phyloP scores from a whole-genome alignment of 2,113 vertebrate genomes.

The Perccottus glenii region DNA sequence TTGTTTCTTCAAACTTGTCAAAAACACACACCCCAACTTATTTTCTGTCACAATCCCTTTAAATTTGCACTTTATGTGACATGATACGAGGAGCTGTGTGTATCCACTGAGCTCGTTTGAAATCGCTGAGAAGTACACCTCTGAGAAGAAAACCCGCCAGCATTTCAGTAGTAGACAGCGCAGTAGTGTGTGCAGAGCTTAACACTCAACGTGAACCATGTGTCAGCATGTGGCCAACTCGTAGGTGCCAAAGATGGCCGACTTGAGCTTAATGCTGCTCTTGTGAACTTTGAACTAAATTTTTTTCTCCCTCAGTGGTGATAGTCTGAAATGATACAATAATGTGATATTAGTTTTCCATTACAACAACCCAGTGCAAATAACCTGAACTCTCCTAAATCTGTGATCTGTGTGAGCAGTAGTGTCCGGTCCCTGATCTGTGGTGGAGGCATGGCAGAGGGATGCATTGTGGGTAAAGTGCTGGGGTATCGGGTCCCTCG shows the following conservation, averaged over 20 bases:
- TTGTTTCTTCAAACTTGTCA: background rate
- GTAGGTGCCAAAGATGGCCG: slow-evolving; percentile 6
- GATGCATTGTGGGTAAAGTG: slow-evolving; percentile 79
- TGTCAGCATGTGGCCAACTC: background rate
- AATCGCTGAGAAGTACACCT: slow-evolving; percentile 21
- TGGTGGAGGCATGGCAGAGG: slow-evolving; percentile 41
- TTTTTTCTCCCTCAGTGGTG: slow-evolving; percentile 25
- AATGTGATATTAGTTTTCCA: slow-evolving; percentile 35
- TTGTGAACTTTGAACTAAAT: background rate
- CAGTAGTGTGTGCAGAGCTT: slow-evolving; percentile 49
- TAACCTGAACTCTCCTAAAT: slow-evolving; percentile 68
- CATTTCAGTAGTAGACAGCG: slow-evolving; percentile 69
- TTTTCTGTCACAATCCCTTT: background rate
- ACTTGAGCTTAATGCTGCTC: background rate
- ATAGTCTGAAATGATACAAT: slow-evolving; percentile 22
- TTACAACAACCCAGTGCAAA: slow-evolving; percentile 69
- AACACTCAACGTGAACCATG: background rate
- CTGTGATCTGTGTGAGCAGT: slow-evolving; percentile 49
- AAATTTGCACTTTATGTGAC: slow-evolving; percentile 8
- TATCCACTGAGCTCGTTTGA: slow-evolving; percentile 36
- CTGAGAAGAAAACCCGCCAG: slow-evolving; percentile 39
- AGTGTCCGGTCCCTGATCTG: slow-evolving; percentile 48
- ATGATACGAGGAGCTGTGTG: slow-evolving; percentile 14
- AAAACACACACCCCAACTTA: background rate
- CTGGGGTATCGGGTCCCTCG: slow-evolving; percentile 71